Base-by-base conservation (phyloP, 2,888 invertebrate species). In the Aradus depressus region DNA sequence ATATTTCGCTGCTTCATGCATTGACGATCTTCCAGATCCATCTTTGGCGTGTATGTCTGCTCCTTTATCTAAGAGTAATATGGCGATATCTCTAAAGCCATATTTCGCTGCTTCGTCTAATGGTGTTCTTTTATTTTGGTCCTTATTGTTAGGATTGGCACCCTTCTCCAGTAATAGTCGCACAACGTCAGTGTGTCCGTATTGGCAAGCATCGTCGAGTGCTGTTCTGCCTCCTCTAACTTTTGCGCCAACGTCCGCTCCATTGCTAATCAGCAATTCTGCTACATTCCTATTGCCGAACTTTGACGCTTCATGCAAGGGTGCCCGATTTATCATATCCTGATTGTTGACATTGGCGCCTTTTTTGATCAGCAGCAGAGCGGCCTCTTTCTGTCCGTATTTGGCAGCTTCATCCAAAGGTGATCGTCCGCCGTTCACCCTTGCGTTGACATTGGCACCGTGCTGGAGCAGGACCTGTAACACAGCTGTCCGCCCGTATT, bases 111-210 rank as follows among this genome's bases (percentile, higher is more conserved):
- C 47, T 4, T 19, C 4, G 22, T 16, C 12, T 2, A 47, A 16
- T 19, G 47, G 47, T 14, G 37, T 37, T 14, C 19, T 35, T 3
- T 19, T 10, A 0, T 22, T 18, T 22, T 25, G 5, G 32, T 21
- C 14, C 26, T 37, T 47, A 21, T 23, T 21, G 26, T 25, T 19
- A 26, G 19, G 14, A 2, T 35, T 23, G 14, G 38, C 19, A 14
- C 47, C 47, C 8, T 38, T n/a, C 16, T 47, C 18, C 25, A 47
- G 4, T 22, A 47, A 19, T 6, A 31, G 19, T 37, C 26, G 18
- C 25, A 47, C 35, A 47, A n/a, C n/a, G n/a, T n/a, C n/a, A n/a
- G n/a, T n/a, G n/a, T n/a, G n/a, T n/a, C n/a, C n/a, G n/a, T n/a
- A n/a, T n/a, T n/a, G n/a, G n/a, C n/a, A n/a, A n/a, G n/a, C n/a